Evolutionary conservation across 1,140 invertebrate genomes (phyloP), one percentile per base, ranked within the genome.

Genomic region (Vollenhovia emeryi): DNA sequence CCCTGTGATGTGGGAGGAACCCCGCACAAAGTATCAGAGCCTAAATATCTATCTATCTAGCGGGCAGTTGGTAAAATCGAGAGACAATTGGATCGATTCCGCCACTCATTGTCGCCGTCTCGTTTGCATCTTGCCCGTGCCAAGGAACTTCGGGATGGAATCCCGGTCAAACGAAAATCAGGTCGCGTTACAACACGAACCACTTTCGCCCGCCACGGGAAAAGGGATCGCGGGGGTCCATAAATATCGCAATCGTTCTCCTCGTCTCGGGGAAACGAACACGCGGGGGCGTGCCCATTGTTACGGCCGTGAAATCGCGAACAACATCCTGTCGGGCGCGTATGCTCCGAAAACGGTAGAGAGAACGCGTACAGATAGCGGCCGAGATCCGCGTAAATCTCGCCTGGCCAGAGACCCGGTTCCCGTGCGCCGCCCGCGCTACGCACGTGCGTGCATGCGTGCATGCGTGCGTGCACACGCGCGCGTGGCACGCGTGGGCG

Each of bases 281-380:
- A 18, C 50, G 79, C 62, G 62, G 60, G 52, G 59, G 50, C 50
- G 52, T 55, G 45, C n/a, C 48, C 45, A 68, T 71, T 69, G 76
- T 83, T 82, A 86, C 86, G 86, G 21, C 76, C 85, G 60, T 86
- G 79, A 83, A 87, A 86, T 87, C 78, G 27, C 24, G 50, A 43
- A 64, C 50, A 48, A 24, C 57, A 33, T 59, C 66, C 43, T 57
- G 36, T 43, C 62, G 13, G 8, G 36, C 36, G 40, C 33, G 27
- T 62, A 18, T 50, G 11, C 60, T 30, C 18, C n/a, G 33, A 68
- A n/a, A n/a, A 27, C 8, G 82, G 9, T 36, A 66, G 45, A 30
- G 48, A 69, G 33, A 71, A 48, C 60, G 30, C 43, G n/a, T 5
- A 7, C 8, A 52, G 0, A 52, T 62, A 79, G 40, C 62, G 8